Percentiles rank a stretch among this genome's conserved stretches.
These are phyloP conservation scores for Channa argus DNA, from an alignment of 2,113 vertebrate species.

Conservation along the genomic window DNA sequence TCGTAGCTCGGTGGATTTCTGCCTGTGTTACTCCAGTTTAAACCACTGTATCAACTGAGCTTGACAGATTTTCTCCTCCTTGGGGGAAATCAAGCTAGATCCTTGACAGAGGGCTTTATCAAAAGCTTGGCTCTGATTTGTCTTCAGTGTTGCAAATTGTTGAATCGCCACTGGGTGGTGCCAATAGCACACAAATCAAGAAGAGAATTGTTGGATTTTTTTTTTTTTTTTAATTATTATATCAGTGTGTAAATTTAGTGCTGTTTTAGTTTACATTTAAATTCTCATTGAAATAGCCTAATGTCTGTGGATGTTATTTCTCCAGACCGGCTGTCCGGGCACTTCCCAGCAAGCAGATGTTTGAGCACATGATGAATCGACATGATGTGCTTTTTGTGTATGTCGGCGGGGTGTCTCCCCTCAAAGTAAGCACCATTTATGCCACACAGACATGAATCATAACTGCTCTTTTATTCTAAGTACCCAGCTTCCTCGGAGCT, in stretches of 20 bases:
- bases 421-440: slow-evolving; percentile 87
- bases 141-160: slow-evolving; percentile 1
- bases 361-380: slow-evolving; percentile 92
- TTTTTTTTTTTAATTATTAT: neutral
- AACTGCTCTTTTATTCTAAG: neutral
- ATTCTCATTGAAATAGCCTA: neutral
- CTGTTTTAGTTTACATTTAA: neutral
- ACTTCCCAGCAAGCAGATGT: slow-evolving; percentile 96
- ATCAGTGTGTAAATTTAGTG: neutral
- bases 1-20: slow-evolving; percentile 46
- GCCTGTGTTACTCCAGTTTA: slow-evolving; percentile 52
- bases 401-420: slow-evolving; percentile 92
- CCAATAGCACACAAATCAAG: slow-evolving; percentile 31
- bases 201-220: neutral
- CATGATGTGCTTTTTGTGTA: slow-evolving; percentile 95
- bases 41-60: slow-evolving; percentile 61
- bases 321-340: slow-evolving; percentile 91
- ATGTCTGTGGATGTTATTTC: neutral
- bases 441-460: slow-evolving; percentile 1
- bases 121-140: slow-evolving; percentile 57
- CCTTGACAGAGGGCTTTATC: slow-evolving; percentile 67
- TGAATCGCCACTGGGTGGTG: slow-evolving; percentile 60
- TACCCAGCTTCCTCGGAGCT: neutral
- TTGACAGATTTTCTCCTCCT: slow-evolving; percentile 63
- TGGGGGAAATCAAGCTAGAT: slow-evolving; percentile 64